Conservation (phyloP, 1,140 invertebrate genomes). For the Metopolophium dirhodum region DNA sequence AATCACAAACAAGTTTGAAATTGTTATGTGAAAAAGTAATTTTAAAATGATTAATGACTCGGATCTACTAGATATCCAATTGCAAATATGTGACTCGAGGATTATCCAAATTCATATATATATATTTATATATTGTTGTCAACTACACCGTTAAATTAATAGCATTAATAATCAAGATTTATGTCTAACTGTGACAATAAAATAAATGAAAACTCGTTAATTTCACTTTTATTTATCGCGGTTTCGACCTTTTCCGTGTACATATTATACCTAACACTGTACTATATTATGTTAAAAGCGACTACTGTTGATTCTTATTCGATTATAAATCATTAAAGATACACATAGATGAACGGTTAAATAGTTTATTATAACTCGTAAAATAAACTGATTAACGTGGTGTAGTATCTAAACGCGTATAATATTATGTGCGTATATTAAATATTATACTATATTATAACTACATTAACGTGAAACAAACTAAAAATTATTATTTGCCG, state of each 20-base stretch:
- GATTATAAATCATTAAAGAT: slow-evolving; percentile 2
- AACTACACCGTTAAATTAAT: slow-evolving; percentile 26
- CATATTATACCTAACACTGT: not conserved
- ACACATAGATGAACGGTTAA: not conserved
- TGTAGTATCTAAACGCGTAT: not conserved
- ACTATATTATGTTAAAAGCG: not conserved
- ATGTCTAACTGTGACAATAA: slow-evolving; percentile 7
- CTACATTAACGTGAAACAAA: not conserved
- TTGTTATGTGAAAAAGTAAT: slow-evolving; percentile 10
- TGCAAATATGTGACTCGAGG: not conserved
- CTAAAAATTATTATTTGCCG: not conserved
- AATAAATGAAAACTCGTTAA: slow-evolving; percentile 19
- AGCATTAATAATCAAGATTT: slow-evolving; percentile 37
- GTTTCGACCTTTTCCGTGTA: not conserved
- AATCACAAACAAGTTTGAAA: slow-evolving; percentile 23
- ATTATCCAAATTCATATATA: slow-evolving; percentile 3
- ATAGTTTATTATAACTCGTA: not conserved
- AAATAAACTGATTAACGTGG: not conserved
- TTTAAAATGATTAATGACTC: slow-evolving; percentile 24
- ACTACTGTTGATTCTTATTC: slow-evolving; percentile 29
- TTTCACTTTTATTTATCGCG: slow-evolving; percentile 24
- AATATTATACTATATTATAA: not conserved
- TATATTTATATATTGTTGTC: slow-evolving; percentile 8
- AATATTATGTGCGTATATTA: not conserved
- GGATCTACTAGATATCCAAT: not conserved